Evolutionary conservation across 1,140 invertebrate species (phyloP), one percentile per base, ranked within the genome.

Genomic region (Drosophila repletoides): DNA sequence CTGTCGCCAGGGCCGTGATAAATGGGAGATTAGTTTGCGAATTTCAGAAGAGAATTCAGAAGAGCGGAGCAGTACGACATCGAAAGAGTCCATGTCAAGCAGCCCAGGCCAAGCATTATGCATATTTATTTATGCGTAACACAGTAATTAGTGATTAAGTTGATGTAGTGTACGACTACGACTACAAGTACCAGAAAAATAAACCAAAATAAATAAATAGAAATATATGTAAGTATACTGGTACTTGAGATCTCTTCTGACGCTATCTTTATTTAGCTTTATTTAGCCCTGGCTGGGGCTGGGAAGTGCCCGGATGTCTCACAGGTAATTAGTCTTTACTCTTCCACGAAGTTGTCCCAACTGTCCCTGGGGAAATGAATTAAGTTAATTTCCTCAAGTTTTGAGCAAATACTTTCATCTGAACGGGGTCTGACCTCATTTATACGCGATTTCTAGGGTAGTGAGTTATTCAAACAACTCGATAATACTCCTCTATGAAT

Each of bases 1-100:
- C 71, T 80, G 80, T 84, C 72, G 80, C 66, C 76, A 80, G 67
- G 24, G 56, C 49, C 41, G 79, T 79, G 69, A 84, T 86, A 84
- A 75, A 84, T 84, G 63, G 75, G 60, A 84, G 79, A 84, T 84
- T 84, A 84, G 80, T 86, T 86, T 86, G 75, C 80, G 64, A 74
- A 83, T 84, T 76, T 64, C 59, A 74, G 51, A 65, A 52, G 17
- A 40, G 36, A 19, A 19, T 9, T 7, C 36, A 14, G 7, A 14
- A 40, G 19, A 40, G 15, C 19, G 14, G 22, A 22, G 43, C 26
- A 48, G 46, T 80, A 76, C 76, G 66, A 72, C 76, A 72, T 58
- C 74, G 52, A 74, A n/a, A 80, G 64, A 71, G 69, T 71, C 58
- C 56, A 59, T 48, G 53, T 70, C 69, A 73, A 60, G 64, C 70